These are phyloP conservation scores for Ptychoptera contaminata DNA, from an alignment of 2,888 invertebrate genomes.

Conservation along the genomic window DNA sequence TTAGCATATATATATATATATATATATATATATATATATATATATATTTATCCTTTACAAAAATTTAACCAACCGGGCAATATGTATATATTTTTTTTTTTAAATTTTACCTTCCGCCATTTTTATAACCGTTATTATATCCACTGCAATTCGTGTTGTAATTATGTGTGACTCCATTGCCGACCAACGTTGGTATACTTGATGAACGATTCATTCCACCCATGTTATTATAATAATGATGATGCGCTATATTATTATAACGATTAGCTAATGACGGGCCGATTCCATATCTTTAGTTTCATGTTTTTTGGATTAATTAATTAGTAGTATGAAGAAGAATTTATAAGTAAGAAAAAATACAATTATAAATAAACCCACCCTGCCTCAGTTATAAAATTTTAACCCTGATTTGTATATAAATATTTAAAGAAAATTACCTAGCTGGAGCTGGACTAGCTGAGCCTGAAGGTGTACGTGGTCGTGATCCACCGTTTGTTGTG, in stretches of 20 bases:
- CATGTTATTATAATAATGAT: slow-evolving; percentile 30
- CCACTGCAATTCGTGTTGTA: no score
- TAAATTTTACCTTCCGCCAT: slow-evolving; percentile 23
- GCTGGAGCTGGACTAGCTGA: slow-evolving; percentile 59
- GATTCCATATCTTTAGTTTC: slow-evolving; percentile 5
- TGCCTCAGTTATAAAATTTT: background rate
- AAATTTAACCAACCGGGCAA: no score
- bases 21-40: no score
- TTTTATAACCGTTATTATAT: no score
- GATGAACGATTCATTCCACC: slow-evolving; percentile 77
- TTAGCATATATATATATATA: no score
- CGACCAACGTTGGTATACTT: slow-evolving; percentile 66
- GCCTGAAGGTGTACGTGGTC: slow-evolving; percentile 63
- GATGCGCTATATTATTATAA: slow-evolving; percentile 10
- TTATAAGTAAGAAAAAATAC: slow-evolving; percentile 10
- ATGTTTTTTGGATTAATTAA: slow-evolving; percentile 8
- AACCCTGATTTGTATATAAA: slow-evolving; percentile 13
- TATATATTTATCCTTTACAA: no score
- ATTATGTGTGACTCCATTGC: no score
- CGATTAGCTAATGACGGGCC: background rate
- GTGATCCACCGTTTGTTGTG: slow-evolving; percentile 37
- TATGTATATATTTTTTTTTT: slow-evolving; percentile 4
- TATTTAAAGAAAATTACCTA: slow-evolving; percentile 37
- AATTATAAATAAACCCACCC: slow-evolving; percentile 3
- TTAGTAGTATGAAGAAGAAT: slow-evolving; percentile 11